Evolutionary conservation across 1,140 invertebrate species (phyloP), one percentile per base, ranked within the genome.

Genomic region (Battus philenor): DNA sequence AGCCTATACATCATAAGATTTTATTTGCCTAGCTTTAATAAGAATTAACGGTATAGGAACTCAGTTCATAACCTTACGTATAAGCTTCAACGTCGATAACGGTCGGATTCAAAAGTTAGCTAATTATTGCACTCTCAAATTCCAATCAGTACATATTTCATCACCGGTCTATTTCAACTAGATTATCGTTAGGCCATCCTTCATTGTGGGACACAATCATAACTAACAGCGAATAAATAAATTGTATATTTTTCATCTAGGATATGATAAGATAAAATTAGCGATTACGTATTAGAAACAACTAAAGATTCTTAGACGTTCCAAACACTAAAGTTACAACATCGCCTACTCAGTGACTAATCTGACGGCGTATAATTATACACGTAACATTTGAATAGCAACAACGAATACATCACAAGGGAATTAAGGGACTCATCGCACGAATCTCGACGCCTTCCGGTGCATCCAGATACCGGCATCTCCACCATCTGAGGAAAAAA

Each of bases 271-370:
- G 61, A 67, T 75, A 72, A 71, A 70, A 68, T 73, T 74, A 74
- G 73, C 65, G 59, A 68, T 72, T 75, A 79, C 64, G 67, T 70
- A 77, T 68, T 78, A 77, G 60, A 70, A 59, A 77, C 58, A 81
- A 79, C 79, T 80, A 82, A 82, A 80, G 72, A 80, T 80, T 66
- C 69, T 72, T 78, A 73, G 72, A 73, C 63, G 70, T 68, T 79
- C 67, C 61, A 68, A 75, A 72, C 72, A 73, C 70, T 79, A 76
- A 69, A 72, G 68, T 70, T 78, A 82, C 67, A 79, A 79, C 71
- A 78, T 78, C 65, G 66, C 61, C 80, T 81, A 80, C 68, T 68
- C 73, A 74, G 63, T 85, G 81, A 85, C 81, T 85, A 85, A 77
- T 85, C 76, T 85, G 79, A 71, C 68, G 69, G 75, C 76, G 67